A percentile compares a stretch with the other conserved stretches of the same genome.
Conservation (phyloP, 2,113 vertebrate species). For the Erythrolamprus reginae region DNA sequence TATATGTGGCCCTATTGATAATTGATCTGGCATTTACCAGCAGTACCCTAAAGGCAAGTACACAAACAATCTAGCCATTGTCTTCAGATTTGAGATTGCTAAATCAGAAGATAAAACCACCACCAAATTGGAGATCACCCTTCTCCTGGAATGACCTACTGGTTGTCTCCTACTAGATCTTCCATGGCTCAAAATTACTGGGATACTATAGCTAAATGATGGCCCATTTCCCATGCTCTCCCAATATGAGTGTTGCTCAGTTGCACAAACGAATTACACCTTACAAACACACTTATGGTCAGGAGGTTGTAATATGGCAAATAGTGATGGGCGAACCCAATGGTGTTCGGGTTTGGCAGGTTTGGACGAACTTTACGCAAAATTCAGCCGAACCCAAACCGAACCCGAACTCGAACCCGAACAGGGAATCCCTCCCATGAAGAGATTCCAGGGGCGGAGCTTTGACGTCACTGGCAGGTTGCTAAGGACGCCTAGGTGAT, state of each 20-base stretch:
- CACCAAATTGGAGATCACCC: background rate
- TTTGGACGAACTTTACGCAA: too few species aligned
- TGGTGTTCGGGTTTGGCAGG: too few species aligned
- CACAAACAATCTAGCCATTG: background rate
- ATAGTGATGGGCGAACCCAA: too few species aligned
- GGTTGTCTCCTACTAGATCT: background rate
- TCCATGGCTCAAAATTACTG: background rate
- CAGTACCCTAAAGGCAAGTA: background rate
- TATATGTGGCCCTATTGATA: background rate
- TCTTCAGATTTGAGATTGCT: background rate
- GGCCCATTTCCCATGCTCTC: background rate
- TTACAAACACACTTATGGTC: background rate
- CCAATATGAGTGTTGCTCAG: background rate
- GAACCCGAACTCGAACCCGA: too few species aligned
- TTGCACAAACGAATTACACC: background rate
- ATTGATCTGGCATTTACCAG: background rate
- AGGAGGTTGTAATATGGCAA: background rate
- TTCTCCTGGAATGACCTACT: background rate
- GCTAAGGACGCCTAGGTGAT: too few species aligned
- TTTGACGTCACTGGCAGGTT: too few species aligned
- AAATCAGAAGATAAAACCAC: background rate
- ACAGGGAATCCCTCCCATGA: too few species aligned
- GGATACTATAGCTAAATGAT: background rate
- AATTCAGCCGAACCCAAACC: too few species aligned
- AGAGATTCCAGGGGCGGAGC: too few species aligned